Base-by-base conservation (phyloP, 2,113 vertebrate genomes). In the Nycticorax nycticorax region DNA sequence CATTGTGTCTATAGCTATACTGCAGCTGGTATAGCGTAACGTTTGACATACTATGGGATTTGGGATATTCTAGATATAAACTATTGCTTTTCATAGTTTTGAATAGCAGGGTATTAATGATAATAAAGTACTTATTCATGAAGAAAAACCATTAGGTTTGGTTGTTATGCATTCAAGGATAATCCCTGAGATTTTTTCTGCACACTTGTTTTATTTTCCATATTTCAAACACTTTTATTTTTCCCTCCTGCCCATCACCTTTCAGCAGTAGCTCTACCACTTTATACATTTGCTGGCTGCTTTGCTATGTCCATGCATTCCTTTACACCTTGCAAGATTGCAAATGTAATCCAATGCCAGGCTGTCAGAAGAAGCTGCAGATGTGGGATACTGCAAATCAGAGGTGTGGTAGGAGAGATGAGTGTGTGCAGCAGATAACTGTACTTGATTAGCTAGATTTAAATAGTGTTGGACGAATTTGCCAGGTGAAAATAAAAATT, bases 401-500 rank as follows among this genome's bases (percentile, higher is more conserved):
- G 97, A 98, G 95, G 97, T 98, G 98, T 97, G 90, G 95, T 94
- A 86, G 50, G 79, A 92, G 68, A 97, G 91, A 97, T 21, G 94
- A 98, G 91, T 98, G 95, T 97, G 93, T 94, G 67, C 85, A 97
- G 64, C 89, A 98, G 97, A 98, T 98, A 98, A 98, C 97, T 97
- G 89, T 98, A 98, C 97, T 97, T 98, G 98, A 98, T 98, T 98
- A 98, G 92, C 92, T 98, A 97, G 96, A 98, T 98, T 98, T 98
- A 98, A 98, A 98, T 98, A 97, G 97, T 98, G 98, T 98, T 62
- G 94, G 97, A 96, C 3, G 96, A 98, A 97, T 97, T 98, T 98
- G 92, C 97, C 94, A 98, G 97, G 98, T 98, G 98, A 98, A 98
- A 98, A 98, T 98, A 98, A 98, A 98, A 98, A 97, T 98, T 98